Base-by-base conservation (phyloP, 2,113 vertebrate species). In the Hemichromis elongatus region DNA sequence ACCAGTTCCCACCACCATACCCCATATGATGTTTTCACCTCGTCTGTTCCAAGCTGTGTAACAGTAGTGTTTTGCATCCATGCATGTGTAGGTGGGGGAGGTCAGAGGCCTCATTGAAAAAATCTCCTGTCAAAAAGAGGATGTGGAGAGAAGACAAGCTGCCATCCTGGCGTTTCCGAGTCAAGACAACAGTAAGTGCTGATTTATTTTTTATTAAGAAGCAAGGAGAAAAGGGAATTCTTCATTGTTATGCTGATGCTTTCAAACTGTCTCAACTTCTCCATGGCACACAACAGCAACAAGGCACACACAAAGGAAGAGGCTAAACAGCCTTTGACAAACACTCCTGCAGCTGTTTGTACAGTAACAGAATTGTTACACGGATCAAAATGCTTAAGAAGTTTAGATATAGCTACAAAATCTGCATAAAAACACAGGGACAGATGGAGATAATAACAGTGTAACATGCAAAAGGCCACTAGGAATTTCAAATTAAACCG, bases 81-180 rank as follows among this genome's bases (percentile, higher is more conserved):
- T 88, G 24, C 81, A 9, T 90, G 52, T 75, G 7, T 8, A 95
- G 98, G 97, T 99, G 81, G 97, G 96, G 79, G 97, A 99, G 88
- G 94, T 99, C 35, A 95, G 96, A 85, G 90, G 91, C 84, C 92
- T 96, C 19, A 96, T 98, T 28, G 92, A 95, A 56, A 97, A 96
- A 77, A 96, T 99, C 56, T 95, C 96, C 26, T 93, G 96, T 54
- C 94, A 96, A 59, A 96, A 97, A 35, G 96, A 97, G 77, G 97
- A 98, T 30, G 96, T 99, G 24, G 97, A 96, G 89, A 98, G 96
- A 56, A 97, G 96, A 66, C 97, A 99, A 82, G 96, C 96, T 82
- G 93, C 92, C 86, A 97, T 99, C 37, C 96, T 99, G 1, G 97
- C 97, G 0, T 96, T 96, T n/a, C 96, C 97, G 4, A 97, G 97